Evolutionary conservation across 2,888 invertebrate species (phyloP).

Genomic region (Alcis repandata): DNA sequence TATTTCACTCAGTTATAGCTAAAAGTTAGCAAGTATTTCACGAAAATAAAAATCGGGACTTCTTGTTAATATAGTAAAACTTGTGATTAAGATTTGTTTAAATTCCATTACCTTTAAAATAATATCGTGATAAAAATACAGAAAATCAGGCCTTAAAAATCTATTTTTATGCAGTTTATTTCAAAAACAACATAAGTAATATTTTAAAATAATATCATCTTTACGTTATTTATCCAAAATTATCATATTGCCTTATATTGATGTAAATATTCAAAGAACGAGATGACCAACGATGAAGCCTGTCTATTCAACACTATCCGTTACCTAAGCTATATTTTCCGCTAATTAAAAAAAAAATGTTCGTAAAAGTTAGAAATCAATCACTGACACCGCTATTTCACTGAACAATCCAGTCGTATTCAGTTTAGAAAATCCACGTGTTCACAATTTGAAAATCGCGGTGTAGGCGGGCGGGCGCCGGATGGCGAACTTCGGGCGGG

Average conservation of each 20-base stretch:
- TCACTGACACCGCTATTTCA: constrained; percentile 55
- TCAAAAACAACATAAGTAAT: neutral
- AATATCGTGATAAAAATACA: neutral
- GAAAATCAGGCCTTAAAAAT: neutral
- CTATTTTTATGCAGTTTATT: neutral
- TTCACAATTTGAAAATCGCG: constrained; percentile 53
- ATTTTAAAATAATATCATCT: neutral
- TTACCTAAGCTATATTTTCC: neutral
- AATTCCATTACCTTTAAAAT: neutral
- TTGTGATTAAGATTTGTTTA: neutral
- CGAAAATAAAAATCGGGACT: too few relatives aligned
- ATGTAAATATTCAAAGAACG: neutral
- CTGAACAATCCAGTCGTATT: constrained; percentile 55
- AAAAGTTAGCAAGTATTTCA: too few relatives aligned
- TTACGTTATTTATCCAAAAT: neutral
- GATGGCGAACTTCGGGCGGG: constrained; percentile 52
- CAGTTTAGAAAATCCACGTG: constrained; percentile 38
- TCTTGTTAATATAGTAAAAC: too few relatives aligned
- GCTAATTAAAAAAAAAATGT: neutral
- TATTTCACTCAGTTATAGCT: too few relatives aligned
- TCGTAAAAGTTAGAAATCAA: constrained; percentile 47
- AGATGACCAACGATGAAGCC: constrained; percentile 14
- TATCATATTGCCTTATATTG: neutral
- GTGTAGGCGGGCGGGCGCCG: constrained; percentile 49
- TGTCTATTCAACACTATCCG: neutral